Conservation (phyloP, 2,113 vertebrate genomes). For the Loxodonta africana region DNA sequence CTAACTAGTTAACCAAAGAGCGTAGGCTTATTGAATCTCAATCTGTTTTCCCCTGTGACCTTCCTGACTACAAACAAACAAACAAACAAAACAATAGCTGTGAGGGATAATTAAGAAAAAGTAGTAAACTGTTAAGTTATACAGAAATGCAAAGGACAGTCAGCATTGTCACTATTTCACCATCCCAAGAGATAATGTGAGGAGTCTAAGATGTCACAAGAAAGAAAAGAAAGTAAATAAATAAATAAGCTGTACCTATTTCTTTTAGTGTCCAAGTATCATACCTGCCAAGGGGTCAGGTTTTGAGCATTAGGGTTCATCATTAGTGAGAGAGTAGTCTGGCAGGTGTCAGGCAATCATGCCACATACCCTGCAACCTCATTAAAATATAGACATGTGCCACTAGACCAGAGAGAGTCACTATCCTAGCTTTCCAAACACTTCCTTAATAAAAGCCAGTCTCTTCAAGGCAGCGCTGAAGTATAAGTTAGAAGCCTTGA, state of each 20-base stretch:
- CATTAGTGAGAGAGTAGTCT: not conserved
- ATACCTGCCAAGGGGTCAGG: not conserved
- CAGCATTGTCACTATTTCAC: not conserved
- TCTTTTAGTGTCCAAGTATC: not conserved
- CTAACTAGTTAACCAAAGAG: not conserved
- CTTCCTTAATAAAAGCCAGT: not conserved
- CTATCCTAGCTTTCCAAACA: not conserved
- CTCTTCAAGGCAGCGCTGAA: not conserved
- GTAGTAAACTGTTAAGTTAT: not conserved
- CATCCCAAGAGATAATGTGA: not conserved
- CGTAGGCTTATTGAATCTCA: rapidly evolving
- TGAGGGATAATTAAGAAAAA: not conserved
- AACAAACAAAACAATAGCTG: not conserved
- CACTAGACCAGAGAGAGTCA: not conserved
- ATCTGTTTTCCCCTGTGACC: not conserved
- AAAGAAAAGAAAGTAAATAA: not conserved
- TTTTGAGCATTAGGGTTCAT: not conserved
- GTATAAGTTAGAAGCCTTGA: not conserved
- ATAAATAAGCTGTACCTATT: not conserved
- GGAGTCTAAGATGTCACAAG: not conserved
- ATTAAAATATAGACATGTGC: not conserved
- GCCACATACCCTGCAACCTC: not conserved
- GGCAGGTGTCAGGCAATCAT: not conserved
- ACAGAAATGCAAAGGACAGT: not conserved
- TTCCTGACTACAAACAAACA: not conserved